Evolutionary conservation across 1,140 invertebrate genomes (phyloP).

Genomic region (Papilio polytes): DNA sequence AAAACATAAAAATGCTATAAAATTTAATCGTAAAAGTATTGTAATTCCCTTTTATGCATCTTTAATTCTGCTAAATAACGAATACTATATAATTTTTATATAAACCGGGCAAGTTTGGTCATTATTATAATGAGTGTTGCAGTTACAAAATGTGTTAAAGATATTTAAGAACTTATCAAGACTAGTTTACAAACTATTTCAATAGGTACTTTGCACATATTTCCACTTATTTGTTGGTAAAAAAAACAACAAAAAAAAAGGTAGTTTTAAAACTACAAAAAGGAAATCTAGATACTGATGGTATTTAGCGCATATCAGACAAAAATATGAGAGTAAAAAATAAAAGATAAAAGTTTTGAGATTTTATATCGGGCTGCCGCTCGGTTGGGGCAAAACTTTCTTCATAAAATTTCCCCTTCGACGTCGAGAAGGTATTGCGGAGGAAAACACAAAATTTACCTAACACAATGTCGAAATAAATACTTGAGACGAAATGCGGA

Average conservation of each 20-base stretch:
- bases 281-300: conserved; percentile 43
- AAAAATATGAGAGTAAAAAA: conserved; percentile 67
- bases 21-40: conserved; percentile 78
- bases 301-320: conserved; percentile 51
- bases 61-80: conserved; percentile 48
- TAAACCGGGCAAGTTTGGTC: background rate
- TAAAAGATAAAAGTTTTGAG: conserved; percentile 75
- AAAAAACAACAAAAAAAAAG: too few relatives aligned
- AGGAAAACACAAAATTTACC: conserved; percentile 49
- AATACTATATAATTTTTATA: conserved; percentile 29
- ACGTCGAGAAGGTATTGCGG: conserved; percentile 41
- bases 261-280: conserved; percentile 15
- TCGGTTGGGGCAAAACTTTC: conserved; percentile 60
- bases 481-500: conserved; percentile 5
- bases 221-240: background rate
- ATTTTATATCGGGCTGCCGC: conserved; percentile 67
- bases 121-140: conserved; percentile 13
- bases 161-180: conserved; percentile 11
- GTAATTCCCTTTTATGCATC: conserved; percentile 63
- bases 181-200: conserved; percentile 2
- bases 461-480: conserved; percentile 35
- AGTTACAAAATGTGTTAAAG: conserved; percentile 13
- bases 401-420: conserved; percentile 56
- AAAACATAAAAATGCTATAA: conserved; percentile 79
- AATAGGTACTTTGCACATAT: conserved; percentile 20